phyloP scores from a whole-genome alignment of 2,888 invertebrate genomes.

The Ichneumoninae sp. region DNA sequence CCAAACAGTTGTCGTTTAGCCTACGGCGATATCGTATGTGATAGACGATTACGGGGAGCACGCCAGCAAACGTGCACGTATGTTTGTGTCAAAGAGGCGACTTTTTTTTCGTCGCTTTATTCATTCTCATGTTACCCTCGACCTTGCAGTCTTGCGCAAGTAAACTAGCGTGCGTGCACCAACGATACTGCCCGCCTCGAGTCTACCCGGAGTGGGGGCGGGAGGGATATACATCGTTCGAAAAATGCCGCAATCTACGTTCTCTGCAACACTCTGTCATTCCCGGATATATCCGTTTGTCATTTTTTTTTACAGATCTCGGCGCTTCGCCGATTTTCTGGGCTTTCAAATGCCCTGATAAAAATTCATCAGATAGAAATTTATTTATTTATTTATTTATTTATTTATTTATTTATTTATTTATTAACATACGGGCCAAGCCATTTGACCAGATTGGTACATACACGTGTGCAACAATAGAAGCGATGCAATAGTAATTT shows the following conservation, averaged over 20 bases:
- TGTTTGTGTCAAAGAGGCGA: background rate
- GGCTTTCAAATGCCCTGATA: background rate
- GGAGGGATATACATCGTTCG: background rate
- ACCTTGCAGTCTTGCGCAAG: constrained; percentile 47
- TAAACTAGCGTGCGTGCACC: constrained; percentile 48
- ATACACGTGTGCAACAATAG: too few relatives aligned
- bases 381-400: too few relatives aligned
- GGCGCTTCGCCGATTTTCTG: background rate
- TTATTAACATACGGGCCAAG: too few relatives aligned
- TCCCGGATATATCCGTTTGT: background rate
- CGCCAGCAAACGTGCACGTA: too few relatives aligned
- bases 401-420: too few relatives aligned
- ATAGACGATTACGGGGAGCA: too few relatives aligned
- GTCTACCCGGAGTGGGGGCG: constrained; percentile 20
- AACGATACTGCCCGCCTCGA: constrained; percentile 31
- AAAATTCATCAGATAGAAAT: background rate
- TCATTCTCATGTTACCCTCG: constrained; percentile 37
- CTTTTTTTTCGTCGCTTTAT: constrained; percentile 13
- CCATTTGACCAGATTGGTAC: too few relatives aligned
- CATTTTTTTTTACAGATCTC: constrained; percentile 10
- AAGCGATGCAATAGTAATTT: too few relatives aligned
- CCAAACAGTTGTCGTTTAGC: too few relatives aligned
- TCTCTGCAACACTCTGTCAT: constrained; percentile 24
- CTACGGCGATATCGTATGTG: too few relatives aligned
- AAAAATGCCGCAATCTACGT: constrained; percentile 31